Evolutionary conservation across 2,888 invertebrate species (phyloP), one percentile per base, ranked within the genome.

Genomic region (Synergus itoensis): DNA sequence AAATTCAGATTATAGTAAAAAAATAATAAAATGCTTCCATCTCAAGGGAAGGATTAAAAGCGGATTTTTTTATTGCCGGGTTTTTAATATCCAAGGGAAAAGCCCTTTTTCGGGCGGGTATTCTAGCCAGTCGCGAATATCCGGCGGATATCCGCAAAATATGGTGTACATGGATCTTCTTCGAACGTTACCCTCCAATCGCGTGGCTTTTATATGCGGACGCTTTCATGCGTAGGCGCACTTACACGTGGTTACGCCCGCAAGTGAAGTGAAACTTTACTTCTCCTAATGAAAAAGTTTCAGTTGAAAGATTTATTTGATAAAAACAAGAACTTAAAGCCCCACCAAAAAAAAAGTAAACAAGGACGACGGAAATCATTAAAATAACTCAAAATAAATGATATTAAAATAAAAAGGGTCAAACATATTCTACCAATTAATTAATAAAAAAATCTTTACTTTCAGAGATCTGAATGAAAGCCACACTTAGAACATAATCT

Each of bases 121-220:
- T 53, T 45, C 73, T 77, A 78, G 75, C 77, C 77, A 84, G 79
- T 63, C 84, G 75, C 81, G 84, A 84, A 86, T 84, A 84, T 87
- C 87, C 86, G 87, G 75, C 87, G 87, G 87, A 87, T 86, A 84
- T 86, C 85, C 86, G 83, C 41, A 77, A 80, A 73, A 73, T 73
- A 73, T 73, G 73, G 45, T 36, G 53, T 73, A 79, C 69, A 80
- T 57, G 80, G 81, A 82, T 85, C 81, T 80, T 80, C 75, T 69
- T 80, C 36, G 64, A 41, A n/a, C 62, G 67, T 64, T 69, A 76
- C 73, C 73, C 73, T 73, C 73, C 28, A 73, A 53, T 73, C 73
- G 48, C 73, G 53, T 73, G 69, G 48, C 48, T 69, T 69, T 69
- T 69, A 45, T 45, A 48, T 48, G 45, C 21, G 69, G 48, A 28